These are phyloP conservation scores for Sebastes itinus DNA, from an alignment of 2,797 vertebrate species.

Conservation along the genomic window DNA sequence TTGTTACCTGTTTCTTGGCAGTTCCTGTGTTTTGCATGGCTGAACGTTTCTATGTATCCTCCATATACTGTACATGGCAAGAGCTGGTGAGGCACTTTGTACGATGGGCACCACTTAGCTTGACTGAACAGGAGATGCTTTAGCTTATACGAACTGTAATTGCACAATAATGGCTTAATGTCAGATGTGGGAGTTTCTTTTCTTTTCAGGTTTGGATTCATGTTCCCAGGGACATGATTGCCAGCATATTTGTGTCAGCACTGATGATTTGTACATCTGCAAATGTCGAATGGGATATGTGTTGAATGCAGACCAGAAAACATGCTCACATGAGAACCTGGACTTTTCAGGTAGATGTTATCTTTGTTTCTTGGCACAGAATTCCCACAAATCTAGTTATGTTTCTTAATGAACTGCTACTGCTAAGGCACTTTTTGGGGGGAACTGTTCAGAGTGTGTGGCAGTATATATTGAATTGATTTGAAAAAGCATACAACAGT, in stretches of 20 bases:
- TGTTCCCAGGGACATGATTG: conserved; percentile 77
- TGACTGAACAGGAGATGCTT: background rate
- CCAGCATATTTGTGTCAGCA: conserved; percentile 76
- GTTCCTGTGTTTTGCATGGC: background rate
- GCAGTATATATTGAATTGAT: too few species aligned
- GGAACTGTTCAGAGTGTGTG: too few species aligned
- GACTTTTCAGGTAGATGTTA: conserved; percentile 6
- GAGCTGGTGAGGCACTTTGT: background rate
- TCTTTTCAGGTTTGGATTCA: conserved; percentile 59
- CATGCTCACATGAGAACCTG: conserved; percentile 74
- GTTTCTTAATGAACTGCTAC: too few species aligned
- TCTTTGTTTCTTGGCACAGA: background rate
- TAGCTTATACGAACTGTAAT: background rate
- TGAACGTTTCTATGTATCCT: background rate
- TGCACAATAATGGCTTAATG: background rate
- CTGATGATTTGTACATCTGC: conserved; percentile 66
- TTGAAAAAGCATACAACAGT: too few species aligned
- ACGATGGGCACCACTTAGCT: background rate
- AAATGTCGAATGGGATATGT: conserved; percentile 74
- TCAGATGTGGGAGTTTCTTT: background rate
- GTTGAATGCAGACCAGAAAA: conserved; percentile 78
- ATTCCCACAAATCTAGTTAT: background rate
- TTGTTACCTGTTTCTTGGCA: background rate
- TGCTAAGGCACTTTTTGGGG: too few species aligned
- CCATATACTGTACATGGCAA: background rate